Percentiles rank a stretch among this genome's conserved stretches.
phyloP scores from a whole-genome alignment of 2,888 invertebrate genomes.

The Hydrotaea diabolus region DNA sequence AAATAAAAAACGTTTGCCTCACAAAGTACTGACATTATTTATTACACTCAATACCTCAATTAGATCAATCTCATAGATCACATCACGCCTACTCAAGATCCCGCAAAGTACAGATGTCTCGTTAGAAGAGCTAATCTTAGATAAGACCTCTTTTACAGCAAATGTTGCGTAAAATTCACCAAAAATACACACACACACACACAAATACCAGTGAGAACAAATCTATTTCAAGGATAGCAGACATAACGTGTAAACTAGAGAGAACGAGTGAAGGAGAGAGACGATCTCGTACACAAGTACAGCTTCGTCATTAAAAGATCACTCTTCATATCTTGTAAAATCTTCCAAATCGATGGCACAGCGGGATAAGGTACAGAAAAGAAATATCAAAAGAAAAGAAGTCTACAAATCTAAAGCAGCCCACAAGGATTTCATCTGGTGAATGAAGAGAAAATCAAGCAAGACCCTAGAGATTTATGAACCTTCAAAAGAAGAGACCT shows the following conservation, averaged over 20 bases:
- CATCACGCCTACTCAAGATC: neutral
- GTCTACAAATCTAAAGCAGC: neutral
- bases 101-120: neutral
- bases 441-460: neutral
- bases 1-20: too few relatives aligned
- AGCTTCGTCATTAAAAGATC: constrained; percentile 32
- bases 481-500: neutral
- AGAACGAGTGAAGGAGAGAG: neutral
- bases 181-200: neutral
- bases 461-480: neutral
- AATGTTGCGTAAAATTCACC: constrained; percentile 29
- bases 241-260: neutral
- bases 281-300: neutral
- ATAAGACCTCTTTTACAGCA: neutral
- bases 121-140: neutral
- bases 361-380: neutral
- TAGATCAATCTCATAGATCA: too few relatives aligned
- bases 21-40: neutral
- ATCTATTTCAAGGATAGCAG: constrained; percentile 8
- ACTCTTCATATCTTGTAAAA: constrained; percentile 21
- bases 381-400: constrained; percentile 6
- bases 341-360: neutral
- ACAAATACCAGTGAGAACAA: neutral
- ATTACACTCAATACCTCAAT: neutral
- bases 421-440: neutral